Evolutionary conservation across 2,113 vertebrate genomes (phyloP).

Genomic region (Prinia subflava): DNA sequence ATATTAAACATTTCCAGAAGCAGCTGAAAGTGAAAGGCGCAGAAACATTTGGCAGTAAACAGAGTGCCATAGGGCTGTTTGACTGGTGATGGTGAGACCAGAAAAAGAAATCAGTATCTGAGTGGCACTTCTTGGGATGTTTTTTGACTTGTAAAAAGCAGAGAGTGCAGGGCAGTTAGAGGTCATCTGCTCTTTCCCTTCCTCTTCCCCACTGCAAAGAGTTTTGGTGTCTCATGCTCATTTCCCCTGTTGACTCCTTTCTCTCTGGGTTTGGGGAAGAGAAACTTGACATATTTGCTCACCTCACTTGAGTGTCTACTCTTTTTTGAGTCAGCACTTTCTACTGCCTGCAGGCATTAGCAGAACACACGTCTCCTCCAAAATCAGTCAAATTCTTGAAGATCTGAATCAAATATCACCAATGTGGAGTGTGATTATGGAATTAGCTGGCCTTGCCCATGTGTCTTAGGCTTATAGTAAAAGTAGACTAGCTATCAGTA

Average conservation of each 20-base stretch:
- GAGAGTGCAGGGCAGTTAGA: neutral
- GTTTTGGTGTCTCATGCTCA: neutral
- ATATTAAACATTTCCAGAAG: conserved; percentile 12
- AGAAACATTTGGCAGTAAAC: neutral
- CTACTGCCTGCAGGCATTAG: neutral
- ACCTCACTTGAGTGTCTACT: neutral
- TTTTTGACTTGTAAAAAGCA: neutral
- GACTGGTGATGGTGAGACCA: neutral
- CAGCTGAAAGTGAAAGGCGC: conserved; percentile 28
- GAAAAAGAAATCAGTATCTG: neutral
- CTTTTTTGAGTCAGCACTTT: neutral
- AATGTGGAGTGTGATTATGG: neutral
- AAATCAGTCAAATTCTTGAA: neutral
- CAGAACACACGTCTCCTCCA: neutral
- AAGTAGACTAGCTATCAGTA: neutral
- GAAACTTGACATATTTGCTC: neutral
- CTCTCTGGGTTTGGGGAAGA: neutral
- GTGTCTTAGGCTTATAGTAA: neutral
- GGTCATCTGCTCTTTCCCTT: neutral
- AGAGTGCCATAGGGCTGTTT: neutral
- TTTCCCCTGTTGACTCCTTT: neutral
- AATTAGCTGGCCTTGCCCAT: neutral
- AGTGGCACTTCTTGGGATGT: neutral
- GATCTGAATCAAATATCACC: neutral
- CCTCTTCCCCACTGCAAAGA: neutral